phyloP scores from a whole-genome alignment of 2,888 invertebrate genomes.

The Campoplex nolae region DNA sequence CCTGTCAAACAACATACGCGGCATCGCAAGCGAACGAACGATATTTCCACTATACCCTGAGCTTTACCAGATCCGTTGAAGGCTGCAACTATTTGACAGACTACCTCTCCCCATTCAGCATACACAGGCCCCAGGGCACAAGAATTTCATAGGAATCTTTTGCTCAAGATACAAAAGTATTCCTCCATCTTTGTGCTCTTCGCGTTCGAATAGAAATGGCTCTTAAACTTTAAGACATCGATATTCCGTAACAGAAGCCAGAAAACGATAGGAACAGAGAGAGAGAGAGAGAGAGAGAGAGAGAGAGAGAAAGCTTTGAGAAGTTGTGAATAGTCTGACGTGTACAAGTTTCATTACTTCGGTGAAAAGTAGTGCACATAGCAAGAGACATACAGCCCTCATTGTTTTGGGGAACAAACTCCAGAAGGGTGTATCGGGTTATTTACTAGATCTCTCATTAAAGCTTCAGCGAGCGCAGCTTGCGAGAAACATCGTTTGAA shows the following conservation, averaged over 20 bases:
- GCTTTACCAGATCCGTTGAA: slow-evolving; percentile 2
- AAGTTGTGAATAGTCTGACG: slow-evolving; percentile 30
- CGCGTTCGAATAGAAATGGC: background rate
- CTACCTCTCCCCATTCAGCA: background rate
- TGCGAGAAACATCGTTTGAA: background rate
- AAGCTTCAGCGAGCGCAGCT: no score
- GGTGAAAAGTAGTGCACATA: slow-evolving; percentile 2
- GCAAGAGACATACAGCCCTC: background rate
- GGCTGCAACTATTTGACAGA: background rate
- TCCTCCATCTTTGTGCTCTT: background rate
- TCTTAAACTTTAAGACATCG: slow-evolving; percentile 43
- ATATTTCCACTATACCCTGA: slow-evolving; percentile 31
- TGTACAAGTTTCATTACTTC: slow-evolving; percentile 6
- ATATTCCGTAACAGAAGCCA: slow-evolving; percentile 32
- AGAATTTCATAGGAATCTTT: slow-evolving; percentile 25
- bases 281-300: background rate
- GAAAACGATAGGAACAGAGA: background rate
- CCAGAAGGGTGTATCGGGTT: background rate
- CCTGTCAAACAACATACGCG: slow-evolving; percentile 20
- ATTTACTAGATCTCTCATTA: no score
- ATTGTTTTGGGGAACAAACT: background rate
- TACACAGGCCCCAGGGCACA: background rate
- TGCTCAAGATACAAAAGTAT: slow-evolving; percentile 1
- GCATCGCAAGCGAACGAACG: slow-evolving; percentile 1
- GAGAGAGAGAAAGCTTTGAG: background rate